These are phyloP conservation scores for Hemaris fuciformis DNA, from an alignment of 2,888 invertebrate genomes.

Conservation along the genomic window DNA sequence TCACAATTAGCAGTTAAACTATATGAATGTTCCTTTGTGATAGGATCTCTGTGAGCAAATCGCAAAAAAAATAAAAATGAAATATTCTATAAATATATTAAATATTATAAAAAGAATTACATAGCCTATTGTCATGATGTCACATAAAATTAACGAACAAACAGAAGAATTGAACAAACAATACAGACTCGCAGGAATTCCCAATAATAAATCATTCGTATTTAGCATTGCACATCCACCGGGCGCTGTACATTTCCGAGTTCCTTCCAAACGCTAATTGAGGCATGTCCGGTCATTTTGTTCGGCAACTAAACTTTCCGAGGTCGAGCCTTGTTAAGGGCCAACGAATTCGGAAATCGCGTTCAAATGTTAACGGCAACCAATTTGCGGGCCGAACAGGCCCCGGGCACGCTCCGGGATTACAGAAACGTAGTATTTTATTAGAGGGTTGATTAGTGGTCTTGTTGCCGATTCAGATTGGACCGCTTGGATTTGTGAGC, in stretches of 20 bases:
- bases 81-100: no score
- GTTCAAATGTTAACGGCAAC: conserved; percentile 74
- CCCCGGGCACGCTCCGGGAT: conserved; percentile 41
- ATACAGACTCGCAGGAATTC: neutral
- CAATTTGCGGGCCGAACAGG: conserved; percentile 63
- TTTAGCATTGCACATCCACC: neutral
- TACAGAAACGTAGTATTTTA: conserved; percentile 54
- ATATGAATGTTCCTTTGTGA: no score
- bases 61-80: no score
- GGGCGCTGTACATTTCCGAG: neutral
- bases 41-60: no score
- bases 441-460: conserved; percentile 62
- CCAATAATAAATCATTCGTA: neutral
- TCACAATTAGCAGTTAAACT: no score
- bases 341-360: conserved; percentile 74
- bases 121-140: neutral
- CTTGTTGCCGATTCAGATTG: conserved; percentile 30
- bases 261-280: conserved; percentile 56
- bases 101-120: no score
- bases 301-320: conserved; percentile 59
- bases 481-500: conserved; percentile 21
- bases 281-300: conserved; percentile 72
- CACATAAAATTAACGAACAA: neutral
- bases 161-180: neutral
- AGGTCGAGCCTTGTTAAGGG: conserved; percentile 63